Percentiles rank a stretch among this genome's conserved stretches.
These are phyloP conservation scores for Dascyllus trimaculatus DNA, from an alignment of 2,113 vertebrate species.

Conservation along the genomic window DNA sequence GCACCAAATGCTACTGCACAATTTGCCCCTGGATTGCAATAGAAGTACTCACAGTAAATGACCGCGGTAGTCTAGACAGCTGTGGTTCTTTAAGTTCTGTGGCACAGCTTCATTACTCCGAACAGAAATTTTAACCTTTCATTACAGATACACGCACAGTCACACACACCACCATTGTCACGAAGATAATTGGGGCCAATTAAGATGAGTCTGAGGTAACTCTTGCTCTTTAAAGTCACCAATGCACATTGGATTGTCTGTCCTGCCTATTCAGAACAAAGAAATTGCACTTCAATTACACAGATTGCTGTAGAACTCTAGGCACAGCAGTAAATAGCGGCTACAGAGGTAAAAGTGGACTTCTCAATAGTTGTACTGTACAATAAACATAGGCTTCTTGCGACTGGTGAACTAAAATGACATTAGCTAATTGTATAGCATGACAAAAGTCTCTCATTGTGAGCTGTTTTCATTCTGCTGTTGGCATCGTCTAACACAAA, in stretches of 20 bases:
- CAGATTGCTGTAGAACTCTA: constrained; percentile 32
- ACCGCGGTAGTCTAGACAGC: constrained; percentile 32
- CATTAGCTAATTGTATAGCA: constrained; percentile 45
- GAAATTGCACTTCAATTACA: constrained; percentile 51
- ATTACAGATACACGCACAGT: constrained; percentile 42
- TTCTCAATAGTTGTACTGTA: constrained; percentile 21
- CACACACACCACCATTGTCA: constrained; percentile 47
- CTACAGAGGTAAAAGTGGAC: constrained; percentile 34
- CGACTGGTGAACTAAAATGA: constrained; percentile 29
- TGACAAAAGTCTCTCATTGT: constrained; percentile 43
- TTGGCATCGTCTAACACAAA: constrained; percentile 43
- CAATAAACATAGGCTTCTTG: constrained; percentile 3
- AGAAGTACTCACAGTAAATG: constrained; percentile 5
- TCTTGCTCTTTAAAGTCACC: constrained; percentile 59
- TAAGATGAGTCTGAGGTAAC: constrained; percentile 65
- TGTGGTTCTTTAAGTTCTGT: constrained; percentile 34
- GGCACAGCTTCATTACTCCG: constrained; percentile 60
- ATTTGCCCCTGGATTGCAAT: constrained; percentile 18
- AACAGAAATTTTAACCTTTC: constrained; percentile 76
- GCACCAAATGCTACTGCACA: background rate
- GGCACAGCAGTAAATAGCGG: constrained; percentile 28
- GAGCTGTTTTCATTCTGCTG: constrained; percentile 43
- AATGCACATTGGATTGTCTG: constrained; percentile 46
- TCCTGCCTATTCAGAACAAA: constrained; percentile 51
- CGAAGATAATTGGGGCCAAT: constrained; percentile 75